Conservation (phyloP, 2,113 vertebrate species). For the Phyllopteryx taeniolatus region DNA sequence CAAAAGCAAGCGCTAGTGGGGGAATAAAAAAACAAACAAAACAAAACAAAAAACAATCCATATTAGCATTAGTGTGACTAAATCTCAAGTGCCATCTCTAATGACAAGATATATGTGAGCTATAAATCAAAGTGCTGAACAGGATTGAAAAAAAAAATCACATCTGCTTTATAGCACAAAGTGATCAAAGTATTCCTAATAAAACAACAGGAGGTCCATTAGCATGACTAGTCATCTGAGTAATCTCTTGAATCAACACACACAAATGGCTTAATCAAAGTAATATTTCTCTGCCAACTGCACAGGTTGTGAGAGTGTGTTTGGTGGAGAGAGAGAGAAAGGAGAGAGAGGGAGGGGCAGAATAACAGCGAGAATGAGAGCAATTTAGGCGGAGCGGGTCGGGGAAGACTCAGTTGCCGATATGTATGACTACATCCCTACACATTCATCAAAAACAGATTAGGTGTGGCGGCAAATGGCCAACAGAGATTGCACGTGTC, state of each 20-base stretch:
- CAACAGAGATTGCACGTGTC: slow-evolving; percentile 67
- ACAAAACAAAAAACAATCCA: not conserved
- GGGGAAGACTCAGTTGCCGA: slow-evolving; percentile 53
- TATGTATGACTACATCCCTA: slow-evolving; percentile 72
- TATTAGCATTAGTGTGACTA: not conserved
- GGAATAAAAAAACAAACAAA: not conserved
- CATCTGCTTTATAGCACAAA: slow-evolving; percentile 36
- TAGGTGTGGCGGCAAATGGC: slow-evolving; percentile 73
- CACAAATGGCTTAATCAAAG: slow-evolving; percentile 61
- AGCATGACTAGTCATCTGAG: slow-evolving; percentile 60
- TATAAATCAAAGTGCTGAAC: slow-evolving; percentile 28
- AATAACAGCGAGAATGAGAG: slow-evolving; percentile 29
- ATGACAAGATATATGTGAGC: slow-evolving; percentile 29
- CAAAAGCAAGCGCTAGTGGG: not conserved
- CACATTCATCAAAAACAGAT: slow-evolving; percentile 77
- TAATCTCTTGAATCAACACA: slow-evolving; percentile 65
- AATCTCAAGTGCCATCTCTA: not conserved
- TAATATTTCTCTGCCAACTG: slow-evolving; percentile 49
- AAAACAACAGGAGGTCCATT: slow-evolving; percentile 64
- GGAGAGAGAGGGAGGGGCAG: not conserved
- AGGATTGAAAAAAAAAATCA: slow-evolving; percentile 29
- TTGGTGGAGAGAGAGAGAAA: not conserved
- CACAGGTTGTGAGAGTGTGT: slow-evolving; percentile 37
- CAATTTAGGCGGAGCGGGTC: slow-evolving; percentile 17
- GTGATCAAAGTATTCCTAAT: slow-evolving; percentile 37